A percentile compares a stretch with the other conserved stretches of the same genome.
Evolutionary conservation across 2,888 invertebrate species (phyloP).

Genomic region (Diloba caeruleocephala): DNA sequence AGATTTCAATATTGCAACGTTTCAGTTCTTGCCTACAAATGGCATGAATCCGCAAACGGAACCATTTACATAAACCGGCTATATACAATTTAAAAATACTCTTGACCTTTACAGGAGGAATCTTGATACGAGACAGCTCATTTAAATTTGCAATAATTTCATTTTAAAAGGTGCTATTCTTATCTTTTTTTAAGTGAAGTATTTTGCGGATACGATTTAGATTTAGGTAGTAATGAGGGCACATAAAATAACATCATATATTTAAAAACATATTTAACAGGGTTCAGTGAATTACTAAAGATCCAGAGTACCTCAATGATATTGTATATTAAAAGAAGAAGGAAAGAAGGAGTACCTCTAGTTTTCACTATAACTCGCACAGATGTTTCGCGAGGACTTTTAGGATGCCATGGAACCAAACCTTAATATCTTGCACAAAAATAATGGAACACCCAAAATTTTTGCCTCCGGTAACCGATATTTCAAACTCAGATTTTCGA

Average conservation of each 20-base stretch:
- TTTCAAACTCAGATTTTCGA: conserved; percentile 39
- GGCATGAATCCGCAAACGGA: conserved; percentile 37
- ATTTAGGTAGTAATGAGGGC: too few relatives aligned
- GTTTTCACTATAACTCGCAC: too few relatives aligned
- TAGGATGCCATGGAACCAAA: too few relatives aligned
- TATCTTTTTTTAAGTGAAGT: conserved; percentile 12
- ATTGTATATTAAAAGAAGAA: too few relatives aligned
- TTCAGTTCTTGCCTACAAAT: conserved; percentile 27
- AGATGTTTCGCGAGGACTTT: too few relatives aligned
- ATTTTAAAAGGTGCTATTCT: conserved; percentile 34
- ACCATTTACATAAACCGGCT: conserved; percentile 51
- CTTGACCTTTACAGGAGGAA: conserved; percentile 48
- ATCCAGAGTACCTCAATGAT: too few relatives aligned
- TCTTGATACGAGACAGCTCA: conserved; percentile 46
- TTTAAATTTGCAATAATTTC: conserved; percentile 52
- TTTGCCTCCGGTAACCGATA: conserved; percentile 24
- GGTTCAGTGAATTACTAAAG: too few relatives aligned
- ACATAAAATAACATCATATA: too few relatives aligned
- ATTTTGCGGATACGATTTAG: not conserved
- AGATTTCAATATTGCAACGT: conserved; percentile 22
- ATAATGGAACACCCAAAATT: conserved; percentile 19
- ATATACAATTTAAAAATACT: conserved; percentile 53
- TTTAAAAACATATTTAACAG: too few relatives aligned
- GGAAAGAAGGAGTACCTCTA: too few relatives aligned
- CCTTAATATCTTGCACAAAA: conserved; percentile 4